phyloP scores from a whole-genome alignment of 2,113 vertebrate species.

The Petroica traversi region DNA sequence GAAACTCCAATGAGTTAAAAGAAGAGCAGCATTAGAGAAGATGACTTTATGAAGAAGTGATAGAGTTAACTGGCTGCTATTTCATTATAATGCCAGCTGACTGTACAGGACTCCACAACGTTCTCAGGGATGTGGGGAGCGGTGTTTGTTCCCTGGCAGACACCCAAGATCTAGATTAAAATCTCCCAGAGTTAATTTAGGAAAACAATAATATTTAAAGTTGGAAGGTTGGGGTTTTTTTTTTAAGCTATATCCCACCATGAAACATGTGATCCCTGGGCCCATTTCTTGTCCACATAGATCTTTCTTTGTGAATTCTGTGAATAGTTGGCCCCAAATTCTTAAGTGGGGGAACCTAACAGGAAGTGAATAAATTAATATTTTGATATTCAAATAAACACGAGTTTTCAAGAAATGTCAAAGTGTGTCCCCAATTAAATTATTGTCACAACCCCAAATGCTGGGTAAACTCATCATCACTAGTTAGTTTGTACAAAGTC shows the following conservation, averaged over 20 bases:
- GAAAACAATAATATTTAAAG: conserved; percentile 66
- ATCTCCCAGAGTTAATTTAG: conserved; percentile 65
- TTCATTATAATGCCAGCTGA: background rate
- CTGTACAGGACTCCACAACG: conserved; percentile 17
- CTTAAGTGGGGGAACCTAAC: background rate
- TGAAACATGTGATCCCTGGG: background rate
- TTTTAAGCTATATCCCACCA: background rate
- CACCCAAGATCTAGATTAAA: conserved; percentile 62
- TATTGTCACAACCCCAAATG: background rate
- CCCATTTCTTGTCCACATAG: background rate
- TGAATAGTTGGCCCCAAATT: background rate
- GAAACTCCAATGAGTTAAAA: background rate
- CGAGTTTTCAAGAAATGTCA: background rate
- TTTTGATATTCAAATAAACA: background rate
- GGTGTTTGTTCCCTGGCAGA: conserved; percentile 57
- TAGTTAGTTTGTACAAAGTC: background rate
- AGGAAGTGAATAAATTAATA: background rate
- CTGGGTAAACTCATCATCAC: background rate
- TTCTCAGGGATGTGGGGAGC: conserved; percentile 53
- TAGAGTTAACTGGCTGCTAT: conserved; percentile 29
- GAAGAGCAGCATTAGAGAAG: background rate
- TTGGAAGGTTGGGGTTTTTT: background rate
- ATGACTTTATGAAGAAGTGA: background rate
- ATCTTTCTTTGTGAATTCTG: background rate
- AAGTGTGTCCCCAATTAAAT: background rate